Evolutionary conservation across 2,888 invertebrate species (phyloP).

Genomic region (Steinernema carpocapsae): DNA sequence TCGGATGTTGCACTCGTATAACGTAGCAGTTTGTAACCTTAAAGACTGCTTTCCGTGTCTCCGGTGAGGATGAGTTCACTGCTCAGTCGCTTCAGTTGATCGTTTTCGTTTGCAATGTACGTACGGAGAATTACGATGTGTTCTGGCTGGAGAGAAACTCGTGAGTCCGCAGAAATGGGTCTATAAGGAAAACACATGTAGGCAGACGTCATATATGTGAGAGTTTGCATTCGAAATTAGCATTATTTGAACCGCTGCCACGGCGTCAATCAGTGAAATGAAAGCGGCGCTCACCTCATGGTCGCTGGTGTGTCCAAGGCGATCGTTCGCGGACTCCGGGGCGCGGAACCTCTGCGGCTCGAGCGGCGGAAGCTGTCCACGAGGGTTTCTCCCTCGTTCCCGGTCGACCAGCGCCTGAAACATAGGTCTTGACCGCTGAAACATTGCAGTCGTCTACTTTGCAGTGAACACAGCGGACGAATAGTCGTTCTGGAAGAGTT

Average conservation of each 20-base stretch:
- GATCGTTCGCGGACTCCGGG: constrained; percentile 9
- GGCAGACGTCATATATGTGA: too few species aligned
- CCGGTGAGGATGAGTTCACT: constrained; percentile 6
- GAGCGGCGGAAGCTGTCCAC: constrained; percentile 20
- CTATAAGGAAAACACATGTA: background rate
- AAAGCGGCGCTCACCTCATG: too few species aligned
- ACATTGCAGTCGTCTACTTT: background rate
- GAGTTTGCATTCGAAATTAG: too few species aligned
- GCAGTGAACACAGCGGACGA: constrained; percentile 17
- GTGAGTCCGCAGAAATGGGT: background rate
- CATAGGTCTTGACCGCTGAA: background rate
- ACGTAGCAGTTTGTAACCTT: background rate
- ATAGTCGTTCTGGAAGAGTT: constrained; percentile 29
- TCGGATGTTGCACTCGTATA: too few species aligned
- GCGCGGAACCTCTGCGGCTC: constrained; percentile 1
- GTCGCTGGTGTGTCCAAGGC: background rate
- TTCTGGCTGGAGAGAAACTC: background rate
- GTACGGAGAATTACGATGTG: constrained; percentile 13
- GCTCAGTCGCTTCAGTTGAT: constrained; percentile 6
- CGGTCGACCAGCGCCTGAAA: background rate
- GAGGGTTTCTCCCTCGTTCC: background rate
- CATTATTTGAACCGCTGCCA: too few species aligned
- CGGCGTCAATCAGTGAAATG: too few species aligned
- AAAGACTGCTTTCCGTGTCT: constrained; percentile 23
- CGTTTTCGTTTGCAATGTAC: background rate